These are phyloP conservation scores for Strix occidentalis DNA, from an alignment of 2,797 vertebrate species.

Conservation along the genomic window DNA sequence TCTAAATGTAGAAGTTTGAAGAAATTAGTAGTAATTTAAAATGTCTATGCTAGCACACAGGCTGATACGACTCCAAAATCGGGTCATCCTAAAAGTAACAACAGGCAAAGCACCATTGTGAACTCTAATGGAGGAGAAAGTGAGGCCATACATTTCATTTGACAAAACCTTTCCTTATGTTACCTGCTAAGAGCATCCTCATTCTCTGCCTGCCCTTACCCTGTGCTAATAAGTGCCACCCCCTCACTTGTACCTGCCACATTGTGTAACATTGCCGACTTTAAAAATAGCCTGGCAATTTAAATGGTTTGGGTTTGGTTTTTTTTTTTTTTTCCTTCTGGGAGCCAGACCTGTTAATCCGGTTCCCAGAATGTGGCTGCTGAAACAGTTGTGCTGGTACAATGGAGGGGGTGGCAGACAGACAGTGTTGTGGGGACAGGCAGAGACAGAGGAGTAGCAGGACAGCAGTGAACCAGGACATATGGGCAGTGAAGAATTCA, in stretches of 20 bases:
- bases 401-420: background rate
- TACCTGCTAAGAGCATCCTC: background rate
- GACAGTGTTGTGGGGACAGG: background rate
- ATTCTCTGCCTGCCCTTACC: background rate
- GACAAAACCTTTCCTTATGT: background rate
- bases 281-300: slow-evolving; percentile 50
- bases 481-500: background rate
- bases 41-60: background rate
- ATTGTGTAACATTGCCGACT: background rate
- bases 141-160: background rate
- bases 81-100: background rate
- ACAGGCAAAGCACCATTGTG: background rate
- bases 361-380: background rate
- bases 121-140: background rate
- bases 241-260: background rate
- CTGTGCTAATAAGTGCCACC: slow-evolving; percentile 11
- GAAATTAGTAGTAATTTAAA: background rate
- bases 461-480: background rate
- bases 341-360: slow-evolving; percentile 26
- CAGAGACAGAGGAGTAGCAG: background rate
- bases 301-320: background rate
- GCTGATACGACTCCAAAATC: background rate
- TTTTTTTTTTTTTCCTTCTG: background rate
- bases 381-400: background rate
- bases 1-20: background rate